A percentile compares a stretch with the other conserved stretches of the same genome.
Evolutionary conservation across 2,113 vertebrate genomes (phyloP).

Genomic region (Apus apus): DNA sequence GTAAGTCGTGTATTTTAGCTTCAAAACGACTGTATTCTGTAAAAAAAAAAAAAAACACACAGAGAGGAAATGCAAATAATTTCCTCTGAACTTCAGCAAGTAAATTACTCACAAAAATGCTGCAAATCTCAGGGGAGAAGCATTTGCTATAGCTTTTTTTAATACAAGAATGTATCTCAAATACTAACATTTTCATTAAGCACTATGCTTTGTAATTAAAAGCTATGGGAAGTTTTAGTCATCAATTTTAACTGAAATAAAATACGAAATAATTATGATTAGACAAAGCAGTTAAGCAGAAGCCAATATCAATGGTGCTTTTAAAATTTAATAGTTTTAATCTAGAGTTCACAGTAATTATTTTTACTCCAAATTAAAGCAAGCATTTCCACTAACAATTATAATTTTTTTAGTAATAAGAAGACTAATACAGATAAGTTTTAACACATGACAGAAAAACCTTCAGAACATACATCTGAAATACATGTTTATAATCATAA

Average conservation of each 20-base stretch:
- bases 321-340: neutral
- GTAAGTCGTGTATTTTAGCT: conserved; percentile 96
- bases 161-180: neutral
- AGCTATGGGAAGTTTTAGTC: neutral
- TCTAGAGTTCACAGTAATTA: neutral
- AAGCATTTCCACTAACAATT: neutral
- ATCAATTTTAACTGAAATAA: neutral
- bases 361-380: neutral
- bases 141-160: neutral
- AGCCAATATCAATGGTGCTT: neutral
- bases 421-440: neutral
- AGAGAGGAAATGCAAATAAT: neutral
- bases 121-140: neutral
- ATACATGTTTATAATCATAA: neutral
- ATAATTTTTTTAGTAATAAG: neutral
- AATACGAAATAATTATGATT: neutral
- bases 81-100: neutral
- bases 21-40: conserved; percentile 94
- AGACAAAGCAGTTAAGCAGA: neutral
- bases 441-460: neutral
- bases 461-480: neutral
- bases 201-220: neutral
- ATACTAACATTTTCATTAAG: neutral
- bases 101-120: neutral
- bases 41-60: too few species aligned